Evolutionary conservation across 2,888 invertebrate genomes (phyloP).

Genomic region (Abscondita cerata): DNA sequence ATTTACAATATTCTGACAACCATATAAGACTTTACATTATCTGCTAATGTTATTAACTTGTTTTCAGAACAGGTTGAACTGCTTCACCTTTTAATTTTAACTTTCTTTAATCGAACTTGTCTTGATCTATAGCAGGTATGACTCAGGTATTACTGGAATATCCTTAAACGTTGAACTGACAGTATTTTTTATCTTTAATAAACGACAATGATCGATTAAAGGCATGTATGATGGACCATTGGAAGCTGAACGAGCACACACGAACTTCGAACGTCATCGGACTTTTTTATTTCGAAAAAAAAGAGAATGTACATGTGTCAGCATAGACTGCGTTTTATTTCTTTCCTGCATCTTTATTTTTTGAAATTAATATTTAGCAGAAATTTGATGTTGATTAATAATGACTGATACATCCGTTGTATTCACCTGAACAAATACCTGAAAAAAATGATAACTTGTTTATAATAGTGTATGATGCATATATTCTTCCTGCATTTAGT

Average conservation of each 20-base stretch:
- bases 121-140: background rate
- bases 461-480: no score
- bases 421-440: slow-evolving; percentile 4
- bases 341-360: background rate
- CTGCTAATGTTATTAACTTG: slow-evolving; percentile 6
- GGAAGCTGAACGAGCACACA: no score
- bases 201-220: no score
- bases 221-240: no score
- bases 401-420: slow-evolving; percentile 6
- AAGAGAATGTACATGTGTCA: no score
- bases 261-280: no score
- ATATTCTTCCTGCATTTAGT: no score
- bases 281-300: no score
- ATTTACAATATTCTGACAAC: background rate
- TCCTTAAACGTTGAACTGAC: slow-evolving; percentile 8
- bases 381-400: background rate
- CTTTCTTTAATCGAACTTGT: slow-evolving; percentile 8
- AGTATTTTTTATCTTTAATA: background rate
- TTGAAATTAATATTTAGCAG: background rate
- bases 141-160: slow-evolving; percentile 6
- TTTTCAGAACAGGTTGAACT: slow-evolving; percentile 4
- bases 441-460: no score
- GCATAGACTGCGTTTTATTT: no score
- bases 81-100: slow-evolving; percentile 8
- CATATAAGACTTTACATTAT: slow-evolving; percentile 8